These are phyloP conservation scores for Umimayanthus chanpuru DNA, from an alignment of 92 coral and sea anemone genomes.

Conservation along the genomic window DNA sequence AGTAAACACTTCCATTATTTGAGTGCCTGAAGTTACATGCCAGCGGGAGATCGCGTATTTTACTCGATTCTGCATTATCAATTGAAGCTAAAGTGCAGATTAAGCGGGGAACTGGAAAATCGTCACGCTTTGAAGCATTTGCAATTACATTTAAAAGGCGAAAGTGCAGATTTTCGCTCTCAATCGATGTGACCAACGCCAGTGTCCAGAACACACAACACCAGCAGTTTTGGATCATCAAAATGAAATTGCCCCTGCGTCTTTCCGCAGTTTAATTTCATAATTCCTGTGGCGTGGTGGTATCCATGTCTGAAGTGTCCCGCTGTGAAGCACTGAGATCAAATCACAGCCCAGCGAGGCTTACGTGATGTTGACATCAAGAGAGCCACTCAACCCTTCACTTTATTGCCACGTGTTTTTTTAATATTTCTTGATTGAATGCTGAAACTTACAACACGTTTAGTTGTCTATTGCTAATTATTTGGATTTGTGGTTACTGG, in stretches of 20 bases:
- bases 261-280: too few relatives aligned
- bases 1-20: not conserved
- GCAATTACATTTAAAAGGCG: not conserved
- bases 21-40: constrained; percentile 2
- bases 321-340: not conserved
- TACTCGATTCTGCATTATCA: not conserved
- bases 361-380: not conserved
- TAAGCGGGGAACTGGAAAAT: not conserved
- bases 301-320: not conserved
- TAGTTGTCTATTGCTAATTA: not conserved
- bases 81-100: not conserved
- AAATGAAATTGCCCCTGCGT: not conserved
- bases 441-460: not conserved
- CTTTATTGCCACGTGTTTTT: not conserved
- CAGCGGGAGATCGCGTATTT: constrained; percentile 3
- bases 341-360: not conserved
- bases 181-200: not conserved
- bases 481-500: not conserved
- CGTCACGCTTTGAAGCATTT: not conserved
- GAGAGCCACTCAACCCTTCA: not conserved
- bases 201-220: not conserved
- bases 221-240: not conserved
- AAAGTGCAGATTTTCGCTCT: not conserved
- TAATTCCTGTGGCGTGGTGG: not conserved
- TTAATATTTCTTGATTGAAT: not conserved